These are phyloP conservation scores for Thera obeliscata DNA, from an alignment of 2,888 invertebrate species.

Conservation along the genomic window DNA sequence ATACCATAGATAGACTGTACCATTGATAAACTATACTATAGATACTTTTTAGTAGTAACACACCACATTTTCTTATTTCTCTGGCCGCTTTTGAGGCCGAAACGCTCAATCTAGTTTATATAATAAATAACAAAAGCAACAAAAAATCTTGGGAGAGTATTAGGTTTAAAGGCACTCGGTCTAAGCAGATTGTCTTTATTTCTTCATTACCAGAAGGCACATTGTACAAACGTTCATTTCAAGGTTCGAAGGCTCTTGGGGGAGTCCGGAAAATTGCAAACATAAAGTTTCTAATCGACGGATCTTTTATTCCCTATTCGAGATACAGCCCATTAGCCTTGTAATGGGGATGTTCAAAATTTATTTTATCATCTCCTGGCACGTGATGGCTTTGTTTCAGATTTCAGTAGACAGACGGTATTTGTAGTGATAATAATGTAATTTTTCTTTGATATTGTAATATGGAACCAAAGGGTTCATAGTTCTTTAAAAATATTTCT, in stretches of 20 bases:
- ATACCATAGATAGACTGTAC: no score
- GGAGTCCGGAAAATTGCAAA: slow-evolving; percentile 78
- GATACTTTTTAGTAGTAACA: no score
- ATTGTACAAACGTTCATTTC: slow-evolving; percentile 51
- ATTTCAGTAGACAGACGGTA: slow-evolving; percentile 52
- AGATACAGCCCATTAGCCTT: slow-evolving; percentile 83
- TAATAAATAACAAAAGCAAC: no score
- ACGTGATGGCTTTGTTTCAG: slow-evolving; percentile 80
- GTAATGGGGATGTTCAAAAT: slow-evolving; percentile 82
- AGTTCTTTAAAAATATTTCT: no score
- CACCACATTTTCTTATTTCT: no score
- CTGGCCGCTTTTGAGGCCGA: no score
- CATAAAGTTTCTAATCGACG: slow-evolving; percentile 85
- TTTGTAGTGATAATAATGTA: slow-evolving; percentile 47
- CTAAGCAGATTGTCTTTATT: slow-evolving; percentile 16
- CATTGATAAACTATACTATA: no score
- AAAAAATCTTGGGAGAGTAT: no score
- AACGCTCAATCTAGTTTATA: no score
- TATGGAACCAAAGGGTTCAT: no score
- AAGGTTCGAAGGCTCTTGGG: slow-evolving; percentile 57
- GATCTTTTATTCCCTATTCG: slow-evolving; percentile 81
- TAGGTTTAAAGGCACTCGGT: not conserved
- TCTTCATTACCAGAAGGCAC: slow-evolving; percentile 29
- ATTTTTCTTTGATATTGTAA: not conserved
- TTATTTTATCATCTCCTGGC: slow-evolving; percentile 83